Evolutionary conservation across 2,888 invertebrate species (phyloP), one percentile per base, ranked within the genome.

Genomic region (Patella pellucida): DNA sequence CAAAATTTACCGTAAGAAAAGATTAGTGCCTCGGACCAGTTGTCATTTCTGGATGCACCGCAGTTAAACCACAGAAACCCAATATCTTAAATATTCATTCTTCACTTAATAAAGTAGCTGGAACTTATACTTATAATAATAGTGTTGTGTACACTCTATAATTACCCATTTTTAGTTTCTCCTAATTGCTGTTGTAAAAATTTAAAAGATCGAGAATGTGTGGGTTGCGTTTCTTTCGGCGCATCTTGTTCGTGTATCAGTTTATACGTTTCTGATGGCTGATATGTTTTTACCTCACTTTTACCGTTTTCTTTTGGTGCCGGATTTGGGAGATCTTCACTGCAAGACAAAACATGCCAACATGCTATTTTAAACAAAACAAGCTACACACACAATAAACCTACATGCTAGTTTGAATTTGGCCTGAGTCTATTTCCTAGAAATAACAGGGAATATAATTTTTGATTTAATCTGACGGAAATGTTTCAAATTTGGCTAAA

Each of bases 201-300:
- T 82, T 83, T 85, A 79, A 88, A 86, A 62, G 87, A 85, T 75
- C 86, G 82, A 9, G 88, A 87, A 77, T 85, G 86, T 73, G 83
- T 80, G 12, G 84, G 84, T 73, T 81, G 78, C n/a, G 78, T 80
- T 72, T 80, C 77, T 68, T 76, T 78, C 73, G 77, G 76, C 19
- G 76, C 71, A 69, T 85, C 86, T 71, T 85, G 83, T 75, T 86
- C 88, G 52, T 85, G 85, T 54, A 88, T 79, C 70, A 87, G 78
- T 77, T 83, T 85, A 80, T 82, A 88, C 56, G 88, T 88, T 81
- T 88, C 88, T 3, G 88, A 88, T 16, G 88, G 88, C 23, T 80
- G 77, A 76, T 88, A 88, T 54, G 72, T 76, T 73, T 76, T 78
- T 14, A 75, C 69, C 12, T 76, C 78, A 31, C n/a, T 19, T 27